Evolutionary conservation across 2,797 vertebrate species (phyloP).

Genomic region (Cirrhinus mrigala): DNA sequence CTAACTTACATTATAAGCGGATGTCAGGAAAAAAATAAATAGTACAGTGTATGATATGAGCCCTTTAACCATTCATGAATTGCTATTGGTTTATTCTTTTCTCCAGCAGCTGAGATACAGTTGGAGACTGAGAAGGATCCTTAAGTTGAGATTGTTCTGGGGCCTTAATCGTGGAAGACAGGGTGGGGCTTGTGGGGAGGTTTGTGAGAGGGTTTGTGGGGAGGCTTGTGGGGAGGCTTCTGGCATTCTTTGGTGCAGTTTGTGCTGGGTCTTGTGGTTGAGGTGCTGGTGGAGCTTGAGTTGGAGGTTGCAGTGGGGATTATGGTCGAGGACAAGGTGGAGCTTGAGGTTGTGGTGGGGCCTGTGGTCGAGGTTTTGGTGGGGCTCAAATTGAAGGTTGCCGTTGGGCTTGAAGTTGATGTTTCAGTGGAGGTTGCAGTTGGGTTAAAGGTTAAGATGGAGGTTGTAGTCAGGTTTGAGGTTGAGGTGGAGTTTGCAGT

Average conservation of each 20-base stretch:
- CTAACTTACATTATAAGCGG: not conserved
- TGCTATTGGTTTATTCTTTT: not conserved
- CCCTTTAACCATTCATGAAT: not conserved
- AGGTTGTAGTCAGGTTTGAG: fast-evolving
- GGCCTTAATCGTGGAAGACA: not conserved
- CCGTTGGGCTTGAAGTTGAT: not conserved
- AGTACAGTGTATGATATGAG: not conserved
- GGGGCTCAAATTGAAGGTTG: fast-evolving
- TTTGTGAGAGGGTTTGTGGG: not conserved
- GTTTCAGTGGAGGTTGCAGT: not conserved
- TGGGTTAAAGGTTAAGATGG: no score
- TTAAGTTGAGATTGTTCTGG: not conserved
- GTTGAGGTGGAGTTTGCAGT: not conserved
- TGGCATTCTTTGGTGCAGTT: not conserved
- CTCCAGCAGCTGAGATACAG: not conserved
- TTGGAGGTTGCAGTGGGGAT: not conserved
- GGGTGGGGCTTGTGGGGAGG: not conserved
- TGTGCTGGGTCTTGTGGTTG: not conserved
- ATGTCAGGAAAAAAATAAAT: not conserved
- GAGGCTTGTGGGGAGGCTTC: not conserved
- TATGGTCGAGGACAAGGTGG: not conserved
- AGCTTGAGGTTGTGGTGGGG: not conserved
- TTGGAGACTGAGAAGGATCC: not conserved
- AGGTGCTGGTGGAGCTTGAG: not conserved
- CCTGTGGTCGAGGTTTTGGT: not conserved